phyloP scores from a whole-genome alignment of 2,113 vertebrate genomes.

The Ptilonorhynchus violaceus region DNA sequence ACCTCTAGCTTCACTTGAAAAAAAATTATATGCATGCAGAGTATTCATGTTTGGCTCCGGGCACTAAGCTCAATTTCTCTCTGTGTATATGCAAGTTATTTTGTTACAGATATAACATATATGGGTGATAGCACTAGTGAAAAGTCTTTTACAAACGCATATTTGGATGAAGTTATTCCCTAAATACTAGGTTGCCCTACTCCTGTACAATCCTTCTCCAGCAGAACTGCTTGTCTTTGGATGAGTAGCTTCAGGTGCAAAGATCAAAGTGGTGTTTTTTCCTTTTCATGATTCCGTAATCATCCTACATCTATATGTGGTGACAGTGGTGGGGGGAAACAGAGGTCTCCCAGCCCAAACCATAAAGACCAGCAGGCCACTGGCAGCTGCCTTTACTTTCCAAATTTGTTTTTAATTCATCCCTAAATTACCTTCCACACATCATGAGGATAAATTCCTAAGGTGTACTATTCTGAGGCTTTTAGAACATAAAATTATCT shows the following conservation, averaged over 20 bases:
- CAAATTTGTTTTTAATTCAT: not conserved
- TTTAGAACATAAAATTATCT: not conserved
- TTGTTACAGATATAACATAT: not conserved
- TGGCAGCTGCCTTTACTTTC: not conserved
- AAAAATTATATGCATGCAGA: not conserved
- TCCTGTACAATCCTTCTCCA: not conserved
- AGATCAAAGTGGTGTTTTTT: not conserved
- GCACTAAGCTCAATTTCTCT: not conserved
- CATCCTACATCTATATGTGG: not conserved
- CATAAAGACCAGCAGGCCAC: not conserved
- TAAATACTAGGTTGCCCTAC: not conserved
- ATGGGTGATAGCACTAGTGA: not conserved
- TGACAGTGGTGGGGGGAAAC: not conserved
- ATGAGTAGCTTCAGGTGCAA: not conserved
- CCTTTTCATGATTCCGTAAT: not conserved
- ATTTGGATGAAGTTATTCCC: not conserved
- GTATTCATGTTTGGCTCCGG: not conserved
- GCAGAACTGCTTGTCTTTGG: not conserved
- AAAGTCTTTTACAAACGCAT: not conserved
- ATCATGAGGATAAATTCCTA: not conserved
- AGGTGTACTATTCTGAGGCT: not conserved
- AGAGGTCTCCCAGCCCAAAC: not conserved
- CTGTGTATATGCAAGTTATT: not conserved
- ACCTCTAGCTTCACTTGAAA: not conserved
- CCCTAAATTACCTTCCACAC: not conserved